Conservation (phyloP, 2,113 vertebrate species). For the Pseudorectes ferrugineus region DNA sequence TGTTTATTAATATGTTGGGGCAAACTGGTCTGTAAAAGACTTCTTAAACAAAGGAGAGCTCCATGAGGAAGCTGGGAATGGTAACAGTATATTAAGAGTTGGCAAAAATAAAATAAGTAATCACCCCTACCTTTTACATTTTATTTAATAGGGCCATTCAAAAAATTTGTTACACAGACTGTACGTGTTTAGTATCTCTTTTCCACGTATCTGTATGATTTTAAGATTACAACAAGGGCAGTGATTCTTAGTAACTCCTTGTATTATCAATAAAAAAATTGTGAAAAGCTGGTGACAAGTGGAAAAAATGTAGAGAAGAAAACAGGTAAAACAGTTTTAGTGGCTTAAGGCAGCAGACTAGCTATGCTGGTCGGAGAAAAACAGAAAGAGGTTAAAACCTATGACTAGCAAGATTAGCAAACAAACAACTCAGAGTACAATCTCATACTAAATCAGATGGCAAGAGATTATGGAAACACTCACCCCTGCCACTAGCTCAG, state of each 20-base stretch:
- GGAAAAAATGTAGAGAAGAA: not conserved
- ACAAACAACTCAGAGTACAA: not conserved
- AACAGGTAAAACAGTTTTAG: not conserved
- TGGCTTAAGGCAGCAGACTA: not conserved
- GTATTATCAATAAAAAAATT: not conserved
- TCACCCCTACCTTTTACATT: not conserved
- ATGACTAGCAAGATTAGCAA: not conserved
- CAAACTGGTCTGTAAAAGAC: not conserved
- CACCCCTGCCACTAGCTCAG: not conserved
- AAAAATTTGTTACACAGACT: not conserved
- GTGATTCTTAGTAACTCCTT: not conserved
- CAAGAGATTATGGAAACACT: not conserved
- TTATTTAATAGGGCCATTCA: not conserved
- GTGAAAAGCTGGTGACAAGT: not conserved
- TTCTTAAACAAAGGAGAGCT: not conserved
- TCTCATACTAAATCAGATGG: not conserved
- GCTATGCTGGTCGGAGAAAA: not conserved
- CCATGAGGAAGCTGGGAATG: not conserved
- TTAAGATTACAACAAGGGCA: not conserved
- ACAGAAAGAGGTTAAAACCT: not conserved
- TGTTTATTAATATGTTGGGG: not conserved
- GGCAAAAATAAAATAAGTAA: not conserved
- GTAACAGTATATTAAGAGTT: not conserved
- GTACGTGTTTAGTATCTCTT: not conserved
- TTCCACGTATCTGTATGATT: not conserved